These are phyloP conservation scores for Amiota mariae DNA, from an alignment of 2,888 invertebrate genomes.

Conservation along the genomic window DNA sequence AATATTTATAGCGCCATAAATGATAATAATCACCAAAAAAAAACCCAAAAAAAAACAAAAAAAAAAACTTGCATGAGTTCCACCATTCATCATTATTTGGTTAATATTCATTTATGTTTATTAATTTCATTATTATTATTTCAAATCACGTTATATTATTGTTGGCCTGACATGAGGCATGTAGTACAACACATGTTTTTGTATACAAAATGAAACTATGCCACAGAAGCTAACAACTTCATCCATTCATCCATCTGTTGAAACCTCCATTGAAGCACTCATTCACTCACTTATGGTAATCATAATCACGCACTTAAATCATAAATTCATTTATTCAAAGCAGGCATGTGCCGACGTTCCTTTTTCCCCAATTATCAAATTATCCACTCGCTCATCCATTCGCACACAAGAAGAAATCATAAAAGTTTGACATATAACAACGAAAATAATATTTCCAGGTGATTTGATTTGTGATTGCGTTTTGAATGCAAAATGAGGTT, in stretches of 20 bases:
- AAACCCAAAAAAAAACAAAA: neutral
- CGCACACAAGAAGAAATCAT: slow-evolving; percentile 21
- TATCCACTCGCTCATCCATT: neutral
- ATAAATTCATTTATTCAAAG: slow-evolving; percentile 58
- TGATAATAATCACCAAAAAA: neutral
- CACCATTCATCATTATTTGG: neutral
- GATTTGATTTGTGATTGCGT: neutral
- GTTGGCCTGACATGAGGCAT: too few species aligned
- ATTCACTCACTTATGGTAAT: slow-evolving; percentile 31
- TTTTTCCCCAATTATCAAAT: neutral
- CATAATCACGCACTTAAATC: slow-evolving; percentile 64
- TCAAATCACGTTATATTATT: slow-evolving; percentile 16
- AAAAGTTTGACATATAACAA: slow-evolving; percentile 20
- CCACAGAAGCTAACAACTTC: slow-evolving; percentile 35
- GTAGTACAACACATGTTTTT: neutral
- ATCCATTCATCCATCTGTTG: neutral
- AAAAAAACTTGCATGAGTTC: neutral
- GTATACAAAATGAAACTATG: neutral
- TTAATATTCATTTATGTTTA: too few species aligned
- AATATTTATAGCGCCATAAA: slow-evolving; percentile 15
- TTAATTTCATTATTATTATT: slow-evolving; percentile 24
- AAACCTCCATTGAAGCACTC: neutral
- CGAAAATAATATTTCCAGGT: neutral
- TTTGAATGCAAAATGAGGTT: slow-evolving; percentile 5
- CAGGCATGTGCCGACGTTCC: slow-evolving; percentile 18